Percentiles rank a stretch among this genome's conserved stretches.
Conservation (phyloP, 2,888 invertebrate genomes). For the Apodemia duryi region DNA sequence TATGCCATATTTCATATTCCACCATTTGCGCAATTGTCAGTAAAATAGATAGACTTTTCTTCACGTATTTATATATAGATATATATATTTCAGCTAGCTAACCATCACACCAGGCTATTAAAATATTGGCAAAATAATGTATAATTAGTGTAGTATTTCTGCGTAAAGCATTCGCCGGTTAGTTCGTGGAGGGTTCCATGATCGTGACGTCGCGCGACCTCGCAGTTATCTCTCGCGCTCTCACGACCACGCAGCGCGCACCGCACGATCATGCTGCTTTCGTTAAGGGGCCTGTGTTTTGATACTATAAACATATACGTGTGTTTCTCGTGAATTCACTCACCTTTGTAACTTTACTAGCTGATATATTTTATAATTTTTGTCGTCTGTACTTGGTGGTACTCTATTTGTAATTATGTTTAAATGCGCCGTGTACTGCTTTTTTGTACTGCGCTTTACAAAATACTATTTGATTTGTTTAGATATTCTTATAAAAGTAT, state of each 20-base stretch:
- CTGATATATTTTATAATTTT: background rate
- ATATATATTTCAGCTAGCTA: too few relatives aligned
- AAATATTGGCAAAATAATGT: slow-evolving; percentile 14
- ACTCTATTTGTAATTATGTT: too few relatives aligned
- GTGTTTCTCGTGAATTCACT: background rate
- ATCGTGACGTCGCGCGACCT: slow-evolving; percentile 66
- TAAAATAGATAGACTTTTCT: too few relatives aligned
- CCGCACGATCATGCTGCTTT: slow-evolving; percentile 58
- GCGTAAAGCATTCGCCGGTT: slow-evolving; percentile 33
- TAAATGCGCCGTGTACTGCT: too few relatives aligned
- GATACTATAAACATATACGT: slow-evolving; percentile 18
- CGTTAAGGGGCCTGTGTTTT: slow-evolving; percentile 48
- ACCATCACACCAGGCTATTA: too few relatives aligned
- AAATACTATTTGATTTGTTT: too few relatives aligned
- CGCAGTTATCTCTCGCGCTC: slow-evolving; percentile 69
- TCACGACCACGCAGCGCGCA: slow-evolving; percentile 68
- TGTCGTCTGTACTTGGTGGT: too few relatives aligned
- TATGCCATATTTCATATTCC: too few relatives aligned
- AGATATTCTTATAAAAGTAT: too few relatives aligned
- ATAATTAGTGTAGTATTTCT: slow-evolving; percentile 35
- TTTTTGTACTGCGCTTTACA: too few relatives aligned
- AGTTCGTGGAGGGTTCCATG: slow-evolving; percentile 36
- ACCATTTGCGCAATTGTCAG: too few relatives aligned
- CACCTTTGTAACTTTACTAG: background rate
- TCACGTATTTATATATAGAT: too few relatives aligned